Evolutionary conservation across 2,113 vertebrate species (phyloP).

Genomic region (Nothocercus julius): DNA sequence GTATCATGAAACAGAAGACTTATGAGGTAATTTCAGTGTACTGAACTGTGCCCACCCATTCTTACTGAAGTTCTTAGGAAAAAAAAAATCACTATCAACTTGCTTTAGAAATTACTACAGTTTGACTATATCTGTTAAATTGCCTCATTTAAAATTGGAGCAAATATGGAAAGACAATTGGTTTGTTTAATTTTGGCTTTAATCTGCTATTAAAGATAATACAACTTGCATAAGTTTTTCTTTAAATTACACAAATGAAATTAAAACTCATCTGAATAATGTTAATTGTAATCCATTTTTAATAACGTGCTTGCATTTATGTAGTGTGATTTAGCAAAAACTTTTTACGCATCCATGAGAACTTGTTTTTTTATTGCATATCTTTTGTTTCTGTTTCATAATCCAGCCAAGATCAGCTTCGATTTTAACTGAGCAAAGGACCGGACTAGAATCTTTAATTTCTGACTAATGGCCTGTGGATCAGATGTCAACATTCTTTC

Average conservation of each 20-base stretch:
- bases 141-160: constrained; percentile 34
- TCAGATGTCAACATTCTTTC: not conserved
- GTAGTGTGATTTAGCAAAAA: not conserved
- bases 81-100: constrained; percentile 33
- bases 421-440: not conserved
- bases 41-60: not conserved
- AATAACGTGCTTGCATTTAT: constrained; percentile 9
- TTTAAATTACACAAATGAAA: constrained; percentile 35
- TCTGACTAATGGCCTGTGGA: not conserved
- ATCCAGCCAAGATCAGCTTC: not conserved
- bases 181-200: constrained; percentile 39
- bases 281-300: constrained; percentile 31
- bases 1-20: constrained; percentile 9
- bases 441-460: not conserved
- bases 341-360: not conserved
- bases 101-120: constrained; percentile 23
- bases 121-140: constrained; percentile 31
- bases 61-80: constrained; percentile 2
- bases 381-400: not conserved
- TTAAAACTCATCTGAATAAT: constrained; percentile 51
- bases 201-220: constrained; percentile 33
- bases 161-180: constrained; percentile 38
- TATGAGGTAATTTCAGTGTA: constrained; percentile 21
- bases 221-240: constrained; percentile 35
- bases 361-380: not conserved